Conservation (phyloP, 2,113 vertebrate genomes). For the Apteryx owenii region DNA sequence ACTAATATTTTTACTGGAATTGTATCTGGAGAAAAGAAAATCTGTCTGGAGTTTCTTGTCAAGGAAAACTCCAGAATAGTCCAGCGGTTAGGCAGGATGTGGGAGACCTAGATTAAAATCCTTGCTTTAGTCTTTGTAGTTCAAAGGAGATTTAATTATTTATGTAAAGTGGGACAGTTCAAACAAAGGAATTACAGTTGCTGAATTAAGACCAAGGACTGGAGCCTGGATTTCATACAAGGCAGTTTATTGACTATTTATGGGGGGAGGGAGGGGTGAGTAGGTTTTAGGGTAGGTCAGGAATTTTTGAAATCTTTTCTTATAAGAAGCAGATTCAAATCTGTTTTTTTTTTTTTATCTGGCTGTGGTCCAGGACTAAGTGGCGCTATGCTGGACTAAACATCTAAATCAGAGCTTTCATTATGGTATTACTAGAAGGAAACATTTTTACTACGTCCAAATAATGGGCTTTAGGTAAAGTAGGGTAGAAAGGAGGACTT, state of each 20-base stretch:
- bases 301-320: neutral
- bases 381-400: neutral
- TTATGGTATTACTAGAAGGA: neutral
- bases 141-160: neutral
- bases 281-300: neutral
- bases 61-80: neutral
- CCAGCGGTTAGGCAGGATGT: neutral
- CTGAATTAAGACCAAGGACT: neutral
- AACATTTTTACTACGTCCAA: neutral
- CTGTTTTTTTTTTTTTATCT: neutral
- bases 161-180: neutral
- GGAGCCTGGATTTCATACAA: neutral
- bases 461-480: neutral
- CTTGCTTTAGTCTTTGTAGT: neutral
- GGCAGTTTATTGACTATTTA: neutral
- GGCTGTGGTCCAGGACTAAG: neutral
- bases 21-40: neutral
- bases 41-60: neutral
- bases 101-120: neutral
- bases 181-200: neutral
- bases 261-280: neutral
- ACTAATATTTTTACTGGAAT: neutral
- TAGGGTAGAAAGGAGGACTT: neutral
- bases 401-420: neutral
- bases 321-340: neutral